Conservation (phyloP, 1,140 invertebrate species). For the Agrypnia vestita region DNA sequence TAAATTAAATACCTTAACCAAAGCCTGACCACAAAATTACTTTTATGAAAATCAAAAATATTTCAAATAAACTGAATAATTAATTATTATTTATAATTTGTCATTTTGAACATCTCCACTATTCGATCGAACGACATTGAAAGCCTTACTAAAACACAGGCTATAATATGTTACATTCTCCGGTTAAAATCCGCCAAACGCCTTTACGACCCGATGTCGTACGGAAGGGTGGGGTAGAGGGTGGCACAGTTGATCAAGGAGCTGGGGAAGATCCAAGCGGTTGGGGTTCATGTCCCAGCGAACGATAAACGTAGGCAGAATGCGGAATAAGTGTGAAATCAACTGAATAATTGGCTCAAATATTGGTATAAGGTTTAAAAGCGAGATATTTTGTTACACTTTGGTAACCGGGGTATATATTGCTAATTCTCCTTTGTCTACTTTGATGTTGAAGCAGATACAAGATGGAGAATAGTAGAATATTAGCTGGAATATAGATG, state of each 20-base stretch:
- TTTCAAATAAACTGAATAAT: too few relatives aligned
- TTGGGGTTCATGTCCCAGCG: slow-evolving; percentile 24
- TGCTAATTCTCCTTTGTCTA: too few relatives aligned
- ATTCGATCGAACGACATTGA: not conserved
- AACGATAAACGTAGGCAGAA: slow-evolving; percentile 60
- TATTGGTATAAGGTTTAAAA: slow-evolving; percentile 55
- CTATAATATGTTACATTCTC: not conserved
- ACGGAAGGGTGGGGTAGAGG: too few relatives aligned
- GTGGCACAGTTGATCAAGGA: not conserved
- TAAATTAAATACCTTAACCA: too few relatives aligned
- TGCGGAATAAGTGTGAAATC: slow-evolving; percentile 61
- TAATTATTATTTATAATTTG: not conserved
- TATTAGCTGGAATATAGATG: too few relatives aligned
- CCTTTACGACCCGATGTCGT: not conserved
- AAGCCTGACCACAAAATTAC: too few relatives aligned
- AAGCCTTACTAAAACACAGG: not conserved
- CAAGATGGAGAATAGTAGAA: too few relatives aligned
- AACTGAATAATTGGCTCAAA: slow-evolving; percentile 61
- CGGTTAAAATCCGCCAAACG: not conserved
- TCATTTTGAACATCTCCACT: not conserved
- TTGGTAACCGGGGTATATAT: not conserved
- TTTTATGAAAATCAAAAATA: too few relatives aligned
- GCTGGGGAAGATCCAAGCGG: slow-evolving; percentile 20
- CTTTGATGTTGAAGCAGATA: too few relatives aligned
- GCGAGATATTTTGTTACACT: not conserved